Percentiles rank a stretch among this genome's conserved stretches.
Conservation (phyloP, 2,113 vertebrate species). For the Hylia prasina region DNA sequence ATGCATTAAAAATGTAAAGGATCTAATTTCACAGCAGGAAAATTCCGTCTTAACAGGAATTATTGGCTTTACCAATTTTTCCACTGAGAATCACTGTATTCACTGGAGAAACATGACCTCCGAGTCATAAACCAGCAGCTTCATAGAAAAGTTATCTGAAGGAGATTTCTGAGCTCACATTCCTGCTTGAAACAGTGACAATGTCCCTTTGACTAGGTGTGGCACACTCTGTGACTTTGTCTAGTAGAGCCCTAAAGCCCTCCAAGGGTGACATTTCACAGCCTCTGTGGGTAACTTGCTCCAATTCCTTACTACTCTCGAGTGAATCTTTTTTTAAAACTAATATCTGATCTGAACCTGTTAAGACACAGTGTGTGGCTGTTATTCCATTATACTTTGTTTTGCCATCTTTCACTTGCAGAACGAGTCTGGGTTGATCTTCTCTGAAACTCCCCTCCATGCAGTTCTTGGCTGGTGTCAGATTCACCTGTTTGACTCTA, state of each 20-base stretch:
- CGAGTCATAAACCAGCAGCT: background rate
- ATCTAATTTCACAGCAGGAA: background rate
- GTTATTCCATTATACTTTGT: background rate
- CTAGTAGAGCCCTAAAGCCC: background rate
- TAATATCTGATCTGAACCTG: background rate
- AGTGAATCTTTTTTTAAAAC: background rate
- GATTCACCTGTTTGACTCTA: background rate
- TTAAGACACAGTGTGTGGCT: background rate
- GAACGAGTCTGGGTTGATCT: background rate
- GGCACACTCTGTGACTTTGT: fast-evolving
- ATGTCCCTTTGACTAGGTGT: fast-evolving
- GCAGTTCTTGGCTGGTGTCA: background rate
- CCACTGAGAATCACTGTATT: background rate
- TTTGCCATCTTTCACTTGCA: background rate
- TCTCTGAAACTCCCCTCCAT: background rate
- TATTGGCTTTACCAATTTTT: background rate
- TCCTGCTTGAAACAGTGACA: background rate
- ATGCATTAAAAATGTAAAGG: background rate
- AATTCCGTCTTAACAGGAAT: background rate
- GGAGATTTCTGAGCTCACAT: background rate
- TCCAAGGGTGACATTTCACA: background rate
- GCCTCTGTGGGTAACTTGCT: background rate
- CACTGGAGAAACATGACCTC: background rate
- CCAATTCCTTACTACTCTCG: background rate
- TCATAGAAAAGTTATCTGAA: background rate